Percentiles rank a stretch among this genome's conserved stretches.
Evolutionary conservation across 2,113 vertebrate species (phyloP).

Genomic region (Microcebus ravelobensis): DNA sequence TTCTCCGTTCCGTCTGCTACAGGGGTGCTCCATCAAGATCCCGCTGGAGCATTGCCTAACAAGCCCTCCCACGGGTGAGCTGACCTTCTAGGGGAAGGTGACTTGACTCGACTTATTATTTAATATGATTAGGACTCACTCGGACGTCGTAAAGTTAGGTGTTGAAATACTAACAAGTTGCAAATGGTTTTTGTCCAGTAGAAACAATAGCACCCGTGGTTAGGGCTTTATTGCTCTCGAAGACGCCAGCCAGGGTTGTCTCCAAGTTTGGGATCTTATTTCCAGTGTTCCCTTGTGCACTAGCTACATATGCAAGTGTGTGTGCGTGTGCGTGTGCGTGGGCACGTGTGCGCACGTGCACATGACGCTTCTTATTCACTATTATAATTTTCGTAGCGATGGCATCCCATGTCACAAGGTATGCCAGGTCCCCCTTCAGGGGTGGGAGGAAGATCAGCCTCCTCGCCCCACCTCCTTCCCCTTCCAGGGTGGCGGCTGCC

Average conservation of each 20-base stretch:
- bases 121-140: background rate
- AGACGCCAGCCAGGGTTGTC: background rate
- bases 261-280: background rate
- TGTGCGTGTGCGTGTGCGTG: background rate
- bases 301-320: no score
- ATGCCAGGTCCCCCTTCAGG: no score
- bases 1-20: background rate
- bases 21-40: background rate
- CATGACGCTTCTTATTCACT: background rate
- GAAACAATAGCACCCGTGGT: background rate
- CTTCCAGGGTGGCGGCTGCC: background rate
- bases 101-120: no score
- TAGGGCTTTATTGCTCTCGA: background rate
- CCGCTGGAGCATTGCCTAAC: rapidly evolving
- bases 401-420: background rate
- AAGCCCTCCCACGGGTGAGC: rapidly evolving
- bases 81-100: background rate
- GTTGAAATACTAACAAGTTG: background rate
- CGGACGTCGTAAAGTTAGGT: background rate
- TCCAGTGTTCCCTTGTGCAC: background rate
- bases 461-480: background rate
- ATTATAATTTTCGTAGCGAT: background rate
- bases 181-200: background rate
- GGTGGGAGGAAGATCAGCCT: rapidly evolving
- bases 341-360: rapidly evolving